Conservation (phyloP, 2,888 invertebrate genomes). For the Parnassius smintheus region DNA sequence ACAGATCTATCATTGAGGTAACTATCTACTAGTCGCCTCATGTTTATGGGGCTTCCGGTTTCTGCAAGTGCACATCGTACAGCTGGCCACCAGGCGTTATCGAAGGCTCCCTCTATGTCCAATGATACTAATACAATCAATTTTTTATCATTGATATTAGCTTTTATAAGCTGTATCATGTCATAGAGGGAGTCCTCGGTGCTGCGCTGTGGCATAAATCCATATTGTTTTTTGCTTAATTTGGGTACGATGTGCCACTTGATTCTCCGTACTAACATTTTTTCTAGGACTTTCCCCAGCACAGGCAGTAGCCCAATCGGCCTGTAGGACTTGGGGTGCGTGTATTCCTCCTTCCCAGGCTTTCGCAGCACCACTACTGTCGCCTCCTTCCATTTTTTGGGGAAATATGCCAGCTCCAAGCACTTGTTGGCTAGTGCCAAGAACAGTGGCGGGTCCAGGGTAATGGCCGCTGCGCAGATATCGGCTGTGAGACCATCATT, state of each 20-base stretch:
- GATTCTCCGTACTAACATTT: conserved; percentile 2
- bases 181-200: too few species aligned
- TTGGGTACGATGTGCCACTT: neutral
- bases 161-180: too few species aligned
- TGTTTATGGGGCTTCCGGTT: neutral
- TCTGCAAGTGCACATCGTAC: neutral
- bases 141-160: too few species aligned
- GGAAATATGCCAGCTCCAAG: neutral
- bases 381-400: neutral
- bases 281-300: neutral
- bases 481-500: too few species aligned
- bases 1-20: neutral
- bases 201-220: neutral
- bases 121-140: too few species aligned
- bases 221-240: neutral
- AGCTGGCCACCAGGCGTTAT: neutral
- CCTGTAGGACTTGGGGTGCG: too few species aligned
- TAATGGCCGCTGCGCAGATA: neutral
- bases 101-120: too few species aligned
- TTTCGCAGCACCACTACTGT: neutral
- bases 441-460: neutral
- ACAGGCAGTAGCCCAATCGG: too few species aligned
- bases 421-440: neutral
- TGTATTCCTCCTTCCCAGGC: too few species aligned
- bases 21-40: neutral